Conservation (phyloP, 2,113 vertebrate species). For the Ictalurus furcatus region DNA sequence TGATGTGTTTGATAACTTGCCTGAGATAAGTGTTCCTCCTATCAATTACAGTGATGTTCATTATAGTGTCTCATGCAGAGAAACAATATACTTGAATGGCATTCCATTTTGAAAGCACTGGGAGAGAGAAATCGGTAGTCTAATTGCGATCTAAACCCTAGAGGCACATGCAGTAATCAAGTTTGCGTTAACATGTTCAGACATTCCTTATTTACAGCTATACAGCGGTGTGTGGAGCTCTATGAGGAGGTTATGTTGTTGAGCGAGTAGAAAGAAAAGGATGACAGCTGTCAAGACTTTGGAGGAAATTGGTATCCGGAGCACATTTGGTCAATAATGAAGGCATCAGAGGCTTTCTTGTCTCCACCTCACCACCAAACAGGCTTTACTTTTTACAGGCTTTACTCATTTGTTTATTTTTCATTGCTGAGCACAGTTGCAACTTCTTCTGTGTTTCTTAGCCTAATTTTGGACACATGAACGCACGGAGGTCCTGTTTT, state of each 20-base stretch:
- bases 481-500: background rate
- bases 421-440: background rate
- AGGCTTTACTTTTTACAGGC: background rate
- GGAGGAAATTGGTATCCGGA: slow-evolving; percentile 17
- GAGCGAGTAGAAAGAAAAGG: slow-evolving; percentile 9
- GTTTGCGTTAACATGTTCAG: slow-evolving; percentile 50
- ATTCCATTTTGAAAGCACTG: slow-evolving; percentile 21
- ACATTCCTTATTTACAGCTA: slow-evolving; percentile 40
- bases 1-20: slow-evolving; percentile 52
- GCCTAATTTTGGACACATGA: background rate
- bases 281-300: slow-evolving; percentile 47
- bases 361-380: slow-evolving; percentile 29
- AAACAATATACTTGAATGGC: slow-evolving; percentile 18
- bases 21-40: slow-evolving; percentile 42
- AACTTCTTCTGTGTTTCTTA: background rate
- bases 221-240: background rate
- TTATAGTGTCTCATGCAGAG: slow-evolving; percentile 52
- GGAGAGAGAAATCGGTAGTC: slow-evolving; percentile 20
- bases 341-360: slow-evolving; percentile 45
- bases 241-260: background rate
- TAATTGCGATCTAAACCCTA: slow-evolving; percentile 28
- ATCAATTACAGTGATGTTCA: slow-evolving; percentile 64
- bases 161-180: slow-evolving; percentile 54
- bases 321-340: slow-evolving; percentile 63
- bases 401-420: background rate